Base-by-base conservation (phyloP, 2,888 invertebrate species). In the Crematogaster levior region DNA sequence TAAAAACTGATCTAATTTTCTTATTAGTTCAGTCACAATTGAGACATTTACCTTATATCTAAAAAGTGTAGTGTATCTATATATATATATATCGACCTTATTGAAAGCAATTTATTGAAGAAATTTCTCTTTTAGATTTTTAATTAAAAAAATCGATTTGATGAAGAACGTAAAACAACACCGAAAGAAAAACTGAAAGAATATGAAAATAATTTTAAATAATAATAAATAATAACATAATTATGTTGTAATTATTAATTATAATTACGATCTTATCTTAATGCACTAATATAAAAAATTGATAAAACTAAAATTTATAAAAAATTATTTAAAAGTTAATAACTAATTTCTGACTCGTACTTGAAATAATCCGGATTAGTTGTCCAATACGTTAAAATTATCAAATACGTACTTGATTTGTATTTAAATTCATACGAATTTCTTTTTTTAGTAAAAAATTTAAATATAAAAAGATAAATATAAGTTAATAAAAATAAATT, bases 351-450 rank as follows among this genome's bases (percentile, higher is more conserved):
- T 21, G 4, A 2, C 18, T 56, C 3, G 15, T 63, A 27, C 9
- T 46, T n/a, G 37, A 37, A 12, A 34, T 12, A 15, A 12, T 34
- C 6, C 9, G 12, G 10, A n/a, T 66, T 40, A 65, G n/a, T 65
- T 51, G 30, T 9, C 66, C 12, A 21, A 10, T 27, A 40, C n/a
- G 27, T 61, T 61, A 37, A 74, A 81, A 75, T 75, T 81, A 30
- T 63, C 12, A 60, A 74, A 81, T 58, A 79, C 18, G 74, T 74
- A 61, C 6, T 81, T 53, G 74, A 63, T 53, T 80, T 40, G 37
- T 9, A 48, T 68, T 61, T 61, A 61, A 40, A 75, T 65, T 65
- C 9, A 21, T 18, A 27, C 18, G 15, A 34, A 24, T 61, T 1
- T 34, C 5, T 34, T 30, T 27, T 56, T 58, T 21, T 9, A 7